These are phyloP conservation scores for Hypocryptadius cinnamomeus DNA, from an alignment of 2,113 vertebrate genomes.

Conservation along the genomic window DNA sequence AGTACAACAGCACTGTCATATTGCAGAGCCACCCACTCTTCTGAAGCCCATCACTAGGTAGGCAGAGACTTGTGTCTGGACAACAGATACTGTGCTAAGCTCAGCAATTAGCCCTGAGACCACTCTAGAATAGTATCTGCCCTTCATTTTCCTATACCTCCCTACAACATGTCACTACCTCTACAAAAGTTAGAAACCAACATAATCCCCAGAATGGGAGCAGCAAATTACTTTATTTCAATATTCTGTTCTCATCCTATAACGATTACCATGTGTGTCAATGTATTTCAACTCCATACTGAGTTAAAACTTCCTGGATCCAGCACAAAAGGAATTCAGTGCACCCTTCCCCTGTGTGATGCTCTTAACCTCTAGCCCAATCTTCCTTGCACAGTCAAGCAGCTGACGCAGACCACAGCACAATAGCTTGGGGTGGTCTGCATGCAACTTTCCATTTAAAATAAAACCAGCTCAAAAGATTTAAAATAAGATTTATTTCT, in stretches of 20 bases:
- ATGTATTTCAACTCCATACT: constrained; percentile 11
- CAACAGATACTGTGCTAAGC: neutral
- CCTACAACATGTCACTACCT: neutral
- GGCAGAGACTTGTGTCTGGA: neutral
- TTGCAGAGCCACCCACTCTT: neutral
- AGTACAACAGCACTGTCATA: neutral
- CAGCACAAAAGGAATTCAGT: constrained; percentile 3
- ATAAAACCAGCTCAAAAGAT: constrained; percentile 37
- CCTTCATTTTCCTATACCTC: neutral
- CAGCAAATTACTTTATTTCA: neutral
- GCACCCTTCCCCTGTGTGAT: constrained; percentile 9
- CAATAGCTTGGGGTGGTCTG: constrained; percentile 55
- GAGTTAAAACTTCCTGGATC: constrained; percentile 13
- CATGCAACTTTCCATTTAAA: constrained; percentile 34
- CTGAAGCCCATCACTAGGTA: neutral
- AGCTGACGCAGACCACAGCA: constrained; percentile 11
- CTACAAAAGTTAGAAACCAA: neutral
- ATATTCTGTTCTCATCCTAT: neutral
- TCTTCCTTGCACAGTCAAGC: neutral
- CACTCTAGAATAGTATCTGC: neutral
- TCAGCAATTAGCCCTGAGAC: neutral
- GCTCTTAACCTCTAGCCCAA: constrained; percentile 20
- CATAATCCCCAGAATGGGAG: neutral
- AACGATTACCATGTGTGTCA: constrained; percentile 31
- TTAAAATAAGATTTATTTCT: constrained; percentile 53